phyloP scores from a whole-genome alignment of 2,797 vertebrate species.

The Pachyuromys duprasi region DNA sequence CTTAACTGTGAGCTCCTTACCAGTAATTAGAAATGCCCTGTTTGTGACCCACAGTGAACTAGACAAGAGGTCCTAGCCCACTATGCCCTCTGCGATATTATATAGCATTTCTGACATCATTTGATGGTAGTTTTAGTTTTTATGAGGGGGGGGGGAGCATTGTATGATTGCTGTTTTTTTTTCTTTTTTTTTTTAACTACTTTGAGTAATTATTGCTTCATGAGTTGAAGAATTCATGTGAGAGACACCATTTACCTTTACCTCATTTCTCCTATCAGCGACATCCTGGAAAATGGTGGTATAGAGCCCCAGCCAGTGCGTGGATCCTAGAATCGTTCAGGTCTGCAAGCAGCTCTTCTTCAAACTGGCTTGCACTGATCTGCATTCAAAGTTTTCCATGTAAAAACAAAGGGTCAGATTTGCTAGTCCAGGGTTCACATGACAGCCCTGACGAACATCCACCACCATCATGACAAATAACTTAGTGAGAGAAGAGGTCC shows the following conservation, averaged over 20 bases:
- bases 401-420: background rate
- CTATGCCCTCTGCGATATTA: background rate
- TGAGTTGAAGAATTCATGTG: background rate
- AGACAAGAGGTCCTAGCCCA: background rate
- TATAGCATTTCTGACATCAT: background rate
- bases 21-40: conserved; percentile 52
- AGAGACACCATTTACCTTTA: background rate
- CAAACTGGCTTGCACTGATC: background rate
- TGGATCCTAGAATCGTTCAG: background rate
- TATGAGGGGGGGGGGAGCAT: background rate
- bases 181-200: background rate
- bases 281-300: background rate
- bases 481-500: background rate
- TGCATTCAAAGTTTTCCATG: background rate
- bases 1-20: conserved; percentile 26
- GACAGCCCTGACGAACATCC: background rate
- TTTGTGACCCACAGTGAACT: conserved; percentile 16
- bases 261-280: background rate
- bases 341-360: background rate
- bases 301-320: background rate
- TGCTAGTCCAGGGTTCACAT: background rate
- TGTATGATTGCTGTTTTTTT: background rate
- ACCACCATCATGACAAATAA: background rate
- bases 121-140: background rate
- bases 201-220: background rate